Evolutionary conservation across 2,113 vertebrate genomes (phyloP).

Genomic region (Cygnus atratus): DNA sequence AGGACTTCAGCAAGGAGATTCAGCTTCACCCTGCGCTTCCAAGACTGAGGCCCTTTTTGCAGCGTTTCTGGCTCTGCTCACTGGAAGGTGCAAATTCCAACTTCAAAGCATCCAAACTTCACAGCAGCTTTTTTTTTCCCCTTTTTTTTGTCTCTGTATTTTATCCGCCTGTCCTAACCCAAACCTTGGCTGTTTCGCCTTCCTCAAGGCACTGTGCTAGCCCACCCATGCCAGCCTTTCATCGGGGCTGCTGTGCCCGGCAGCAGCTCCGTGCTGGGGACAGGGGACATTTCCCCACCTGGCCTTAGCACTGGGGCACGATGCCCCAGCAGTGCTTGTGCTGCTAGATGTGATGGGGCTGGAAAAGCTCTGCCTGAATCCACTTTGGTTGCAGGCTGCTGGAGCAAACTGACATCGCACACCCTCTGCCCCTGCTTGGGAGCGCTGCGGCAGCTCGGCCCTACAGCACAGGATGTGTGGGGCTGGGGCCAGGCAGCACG

Average conservation of each 20-base stretch:
- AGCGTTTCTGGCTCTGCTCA: accelerated
- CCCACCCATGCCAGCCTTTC: background rate
- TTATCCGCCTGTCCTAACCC: background rate
- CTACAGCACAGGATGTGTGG: background rate
- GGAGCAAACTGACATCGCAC: background rate
- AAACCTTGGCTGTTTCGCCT: background rate
- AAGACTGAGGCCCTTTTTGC: background rate
- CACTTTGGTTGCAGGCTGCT: background rate
- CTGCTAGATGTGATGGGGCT: background rate
- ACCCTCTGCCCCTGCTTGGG: background rate
- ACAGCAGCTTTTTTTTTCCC: background rate
- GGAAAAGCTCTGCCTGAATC: background rate
- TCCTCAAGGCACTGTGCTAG: background rate
- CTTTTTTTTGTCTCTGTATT: background rate
- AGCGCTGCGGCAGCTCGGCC: background rate
- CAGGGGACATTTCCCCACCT: background rate
- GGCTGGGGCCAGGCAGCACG: background rate
- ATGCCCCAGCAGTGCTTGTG: too few species aligned
- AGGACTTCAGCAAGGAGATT: background rate
- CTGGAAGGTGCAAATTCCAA: background rate
- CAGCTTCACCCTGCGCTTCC: background rate
- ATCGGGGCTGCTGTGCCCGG: background rate
- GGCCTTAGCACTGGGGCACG: background rate
- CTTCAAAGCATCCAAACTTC: background rate
- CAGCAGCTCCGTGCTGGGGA: background rate